phyloP scores from a whole-genome alignment of 2,888 invertebrate genomes.

The Conchocele bisecta region DNA sequence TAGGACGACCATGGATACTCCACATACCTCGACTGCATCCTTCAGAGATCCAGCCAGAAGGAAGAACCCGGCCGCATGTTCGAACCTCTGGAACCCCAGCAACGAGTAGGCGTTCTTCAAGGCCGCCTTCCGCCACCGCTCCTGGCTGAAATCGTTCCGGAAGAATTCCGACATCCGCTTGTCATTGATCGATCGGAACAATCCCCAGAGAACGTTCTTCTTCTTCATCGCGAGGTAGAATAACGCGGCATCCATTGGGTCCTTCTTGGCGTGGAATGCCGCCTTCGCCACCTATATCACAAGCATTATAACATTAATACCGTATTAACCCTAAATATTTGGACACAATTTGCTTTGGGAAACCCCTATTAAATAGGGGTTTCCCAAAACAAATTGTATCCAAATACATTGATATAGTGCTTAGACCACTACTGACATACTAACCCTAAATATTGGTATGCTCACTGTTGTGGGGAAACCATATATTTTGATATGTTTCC shows the following conservation, averaged over 20 bases:
- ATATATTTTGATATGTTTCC: too few species aligned
- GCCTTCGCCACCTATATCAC: conserved; percentile 90
- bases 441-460: too few species aligned
- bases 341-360: too few species aligned
- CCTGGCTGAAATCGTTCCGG: conserved; percentile 94
- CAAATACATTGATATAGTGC: too few species aligned
- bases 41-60: conserved; percentile 95
- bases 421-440: too few species aligned
- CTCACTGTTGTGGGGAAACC: too few species aligned
- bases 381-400: too few species aligned
- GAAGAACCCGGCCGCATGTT: conserved; percentile 99
- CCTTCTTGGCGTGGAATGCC: conserved; percentile 94
- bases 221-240: conserved; percentile 99
- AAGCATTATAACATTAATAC: too few species aligned
- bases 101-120: conserved; percentile 98
- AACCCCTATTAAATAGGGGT: too few species aligned
- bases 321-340: too few species aligned
- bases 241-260: conserved; percentile 98
- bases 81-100: conserved; percentile 95
- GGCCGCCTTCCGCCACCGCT: conserved; percentile 98
- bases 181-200: conserved; percentile 94
- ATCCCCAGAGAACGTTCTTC: conserved; percentile 97
- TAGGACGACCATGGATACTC: too few species aligned
- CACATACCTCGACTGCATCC: conserved; percentile 97
- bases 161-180: conserved; percentile 98